phyloP scores from a whole-genome alignment of 2,797 vertebrate genomes.

The Cynodonichthys magdalenae region DNA sequence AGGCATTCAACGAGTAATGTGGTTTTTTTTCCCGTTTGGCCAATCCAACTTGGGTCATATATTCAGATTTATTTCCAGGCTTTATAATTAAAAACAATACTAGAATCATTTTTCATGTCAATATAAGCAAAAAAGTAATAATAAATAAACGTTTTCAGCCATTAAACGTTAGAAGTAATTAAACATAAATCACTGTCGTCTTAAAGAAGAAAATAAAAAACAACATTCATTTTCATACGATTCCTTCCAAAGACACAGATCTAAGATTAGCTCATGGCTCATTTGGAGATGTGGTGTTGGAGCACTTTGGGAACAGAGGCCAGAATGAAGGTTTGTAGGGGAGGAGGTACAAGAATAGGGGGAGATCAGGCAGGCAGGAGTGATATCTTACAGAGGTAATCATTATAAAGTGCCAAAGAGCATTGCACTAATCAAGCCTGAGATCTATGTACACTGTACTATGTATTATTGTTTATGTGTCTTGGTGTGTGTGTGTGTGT shows the following conservation, averaged over 20 bases:
- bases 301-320: slow-evolving; percentile 24
- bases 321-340: slow-evolving; percentile 3
- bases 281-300: slow-evolving; percentile 39
- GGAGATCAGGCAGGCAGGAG: slow-evolving; percentile 50
- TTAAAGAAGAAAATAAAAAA: slow-evolving; percentile 44
- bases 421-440: slow-evolving; percentile 67
- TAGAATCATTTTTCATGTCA: slow-evolving; percentile 38
- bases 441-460: slow-evolving; percentile 52
- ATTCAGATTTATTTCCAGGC: slow-evolving; percentile 49
- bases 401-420: slow-evolving; percentile 79
- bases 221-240: slow-evolving; percentile 58
- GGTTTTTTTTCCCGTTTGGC: slow-evolving; percentile 47
- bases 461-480: background rate
- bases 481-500: slow-evolving; percentile 10
- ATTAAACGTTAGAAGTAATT: slow-evolving; percentile 50
- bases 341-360: background rate
- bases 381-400: slow-evolving; percentile 69
- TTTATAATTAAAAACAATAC: slow-evolving; percentile 59
- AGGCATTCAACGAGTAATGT: slow-evolving; percentile 58
- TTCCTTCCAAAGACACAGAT: slow-evolving; percentile 58
- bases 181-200: slow-evolving; percentile 55
- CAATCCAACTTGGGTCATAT: slow-evolving; percentile 34
- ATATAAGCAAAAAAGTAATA: slow-evolving; percentile 29
- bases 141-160: slow-evolving; percentile 35
- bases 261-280: slow-evolving; percentile 43